Base-by-base conservation (phyloP, 1,140 invertebrate species). In the Apis florea region DNA sequence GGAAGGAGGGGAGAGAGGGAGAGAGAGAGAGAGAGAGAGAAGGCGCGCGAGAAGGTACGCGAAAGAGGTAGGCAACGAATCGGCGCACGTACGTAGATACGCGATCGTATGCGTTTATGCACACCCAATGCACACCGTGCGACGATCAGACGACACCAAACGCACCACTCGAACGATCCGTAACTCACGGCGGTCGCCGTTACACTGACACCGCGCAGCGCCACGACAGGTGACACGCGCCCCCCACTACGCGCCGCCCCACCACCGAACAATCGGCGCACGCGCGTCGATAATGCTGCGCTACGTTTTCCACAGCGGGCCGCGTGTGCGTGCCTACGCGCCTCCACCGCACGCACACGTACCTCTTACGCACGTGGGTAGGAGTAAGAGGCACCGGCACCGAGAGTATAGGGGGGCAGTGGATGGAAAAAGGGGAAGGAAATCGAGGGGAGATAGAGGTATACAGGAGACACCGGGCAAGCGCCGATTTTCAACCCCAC, bases 401-500 rank as follows among this genome's bases (percentile, higher is more conserved):
- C 4, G 54, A 67, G 31, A 31, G 70, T 74, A 69, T 64, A 70
- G 53, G 64, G 64, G 70, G 70, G 58, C 66, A 61, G 54, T 68
- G 68, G 68, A 85, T 51, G 71, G 74, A 78, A 78, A 69, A 70
- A 68, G 66, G 51, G 15, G 59, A 58, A 31, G 63, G 64, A 58
- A 53, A 75, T 13, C 61, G 78, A 59, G 56, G 63, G 56, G 73
- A 66, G 47, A 84, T 61, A 59, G 67, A 80, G 66, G 49, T 31
- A 53, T 26, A 68, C 63, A 64, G 58, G 76, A 79, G 61, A 79
- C 75, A 79, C 67, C 80, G 85, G 63, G 76, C 84, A 80, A 85
- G 84, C 75, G 81, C 73, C 82, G 85, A 87, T 83, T 87, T 87
- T 87, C 81, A 83, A 87, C 77, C 73, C 84, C 82, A 80, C 84